Conservation (phyloP, 2,888 invertebrate species). For the Neoitamus cyanurus region DNA sequence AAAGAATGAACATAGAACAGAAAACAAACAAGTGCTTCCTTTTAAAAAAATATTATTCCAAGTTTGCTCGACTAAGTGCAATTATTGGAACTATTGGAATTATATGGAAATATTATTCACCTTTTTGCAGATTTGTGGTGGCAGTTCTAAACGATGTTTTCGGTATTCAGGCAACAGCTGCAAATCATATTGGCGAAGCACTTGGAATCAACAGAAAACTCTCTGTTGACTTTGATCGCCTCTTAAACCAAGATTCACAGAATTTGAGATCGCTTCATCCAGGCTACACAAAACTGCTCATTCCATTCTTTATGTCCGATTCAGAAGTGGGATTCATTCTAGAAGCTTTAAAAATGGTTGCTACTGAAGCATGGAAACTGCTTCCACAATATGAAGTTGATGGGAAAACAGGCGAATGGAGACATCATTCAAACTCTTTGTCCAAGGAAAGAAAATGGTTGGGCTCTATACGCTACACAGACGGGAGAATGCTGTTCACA, state of each 20-base stretch:
- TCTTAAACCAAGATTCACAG: conserved; percentile 68
- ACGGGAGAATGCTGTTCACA: conserved; percentile 80
- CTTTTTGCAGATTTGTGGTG: conserved; percentile 69
- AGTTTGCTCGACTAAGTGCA: too few relatives aligned
- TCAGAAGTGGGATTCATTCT: conserved; percentile 83
- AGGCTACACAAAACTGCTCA: conserved; percentile 85
- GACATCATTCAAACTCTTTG: conserved; percentile 81
- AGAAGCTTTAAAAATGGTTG: conserved; percentile 87
- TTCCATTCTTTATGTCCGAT: conserved; percentile 87
- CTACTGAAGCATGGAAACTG: conserved; percentile 89
- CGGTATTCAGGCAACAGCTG: conserved; percentile 87
- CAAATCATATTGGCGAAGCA: conserved; percentile 85
- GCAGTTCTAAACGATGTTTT: conserved; percentile 91
- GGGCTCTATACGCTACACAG: conserved; percentile 78
- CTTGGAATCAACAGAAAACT: conserved; percentile 84
- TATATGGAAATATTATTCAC: neutral
- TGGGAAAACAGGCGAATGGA: conserved; percentile 90
- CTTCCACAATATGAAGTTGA: conserved; percentile 89
- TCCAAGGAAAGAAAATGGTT: conserved; percentile 87
- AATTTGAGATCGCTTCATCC: conserved; percentile 80
- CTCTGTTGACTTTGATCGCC: conserved; percentile 79
- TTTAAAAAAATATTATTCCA: too few relatives aligned
- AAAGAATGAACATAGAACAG: too few relatives aligned
- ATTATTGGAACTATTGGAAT: too few relatives aligned
- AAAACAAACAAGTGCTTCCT: too few relatives aligned